Base-by-base conservation (phyloP, 2,888 invertebrate species). In the Globia sparganii region DNA sequence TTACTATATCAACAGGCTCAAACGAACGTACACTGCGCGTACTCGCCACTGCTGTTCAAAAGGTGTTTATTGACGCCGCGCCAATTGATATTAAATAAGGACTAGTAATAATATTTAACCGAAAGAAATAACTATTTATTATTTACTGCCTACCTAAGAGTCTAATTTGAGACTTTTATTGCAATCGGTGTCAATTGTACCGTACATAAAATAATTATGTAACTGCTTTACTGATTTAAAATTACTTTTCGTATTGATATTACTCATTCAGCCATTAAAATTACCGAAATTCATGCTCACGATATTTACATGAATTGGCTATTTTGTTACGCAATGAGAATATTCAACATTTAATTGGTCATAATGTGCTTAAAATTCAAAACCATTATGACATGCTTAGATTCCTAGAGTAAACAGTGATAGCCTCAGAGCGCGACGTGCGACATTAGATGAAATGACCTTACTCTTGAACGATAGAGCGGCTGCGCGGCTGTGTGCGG, bases 381-480 rank as follows among this genome's bases (percentile, higher is more conserved):
- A 69, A 70, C 46, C 15, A 61, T 11, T 56, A 21, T 61, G 70
- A 73, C 31, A 49, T 72, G 81, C 71, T 58, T 70, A 66, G 59
- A 72, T 71, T 76, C 15, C 6, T 69, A 85, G 43, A 53, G 65
- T 81, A 72, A 82, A 79, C 71, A 74, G 70, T 72, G 78, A 79
- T 85, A 88, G 75, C 77, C 77, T 75, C 71, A 71, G 68, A 89
- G 87, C 89, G 86, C 90, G 85, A 87, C 86, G 49, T 85, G 89
- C 86, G 84, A 88, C 89, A 89, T 86, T 92, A 92, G 92, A 91
- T 89, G 90, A 90, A 86, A 88, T 89, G 96, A 94, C 96, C 96
- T 96, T 96, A 95, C 93, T 95, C 96, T 96, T 96, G 96, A 96
- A 96, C 96, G 96, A 96, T 96, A 95, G 92, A 92, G 91, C 88